Percentiles rank a stretch among this genome's conserved stretches.
phyloP scores from a whole-genome alignment of 2,797 vertebrate species.

The Sebastolobus altivelis region DNA sequence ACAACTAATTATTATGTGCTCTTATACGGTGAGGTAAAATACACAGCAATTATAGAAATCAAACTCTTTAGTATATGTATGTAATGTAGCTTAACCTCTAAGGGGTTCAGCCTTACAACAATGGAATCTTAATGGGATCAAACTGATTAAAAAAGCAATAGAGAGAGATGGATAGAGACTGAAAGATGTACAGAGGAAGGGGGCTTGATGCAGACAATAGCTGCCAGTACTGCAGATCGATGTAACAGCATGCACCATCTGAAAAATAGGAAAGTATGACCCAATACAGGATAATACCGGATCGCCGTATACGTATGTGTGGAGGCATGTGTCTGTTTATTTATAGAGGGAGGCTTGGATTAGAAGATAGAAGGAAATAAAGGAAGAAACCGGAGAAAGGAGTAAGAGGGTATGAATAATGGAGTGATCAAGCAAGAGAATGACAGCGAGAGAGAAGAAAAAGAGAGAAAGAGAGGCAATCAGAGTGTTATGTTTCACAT shows the following conservation, averaged over 20 bases:
- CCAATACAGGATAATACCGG: not conserved
- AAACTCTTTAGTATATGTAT: slow-evolving; percentile 34
- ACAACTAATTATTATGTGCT: slow-evolving; percentile 33
- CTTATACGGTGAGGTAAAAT: slow-evolving; percentile 18
- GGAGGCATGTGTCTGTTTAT: slow-evolving; percentile 43
- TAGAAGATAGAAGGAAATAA: slow-evolving; percentile 28
- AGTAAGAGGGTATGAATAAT: slow-evolving; percentile 48
- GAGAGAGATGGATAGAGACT: slow-evolving; percentile 5
- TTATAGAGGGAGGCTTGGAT: slow-evolving; percentile 45
- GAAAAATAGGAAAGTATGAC: slow-evolving; percentile 26
- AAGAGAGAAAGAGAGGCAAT: not conserved
- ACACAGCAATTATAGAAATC: slow-evolving; percentile 38
- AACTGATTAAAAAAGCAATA: slow-evolving; percentile 44
- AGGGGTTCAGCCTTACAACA: slow-evolving; percentile 10
- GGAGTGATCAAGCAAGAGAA: slow-evolving; percentile 36
- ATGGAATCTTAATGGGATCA: slow-evolving; percentile 46
- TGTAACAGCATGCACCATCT: slow-evolving; percentile 3
- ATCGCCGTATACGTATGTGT: not conserved
- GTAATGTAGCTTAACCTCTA: slow-evolving; percentile 29
- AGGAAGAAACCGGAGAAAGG: slow-evolving; percentile 20
- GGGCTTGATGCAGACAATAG: not conserved
- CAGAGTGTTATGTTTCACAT: slow-evolving; percentile 52
- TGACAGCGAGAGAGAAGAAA: slow-evolving; percentile 17
- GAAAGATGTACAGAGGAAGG: not conserved
- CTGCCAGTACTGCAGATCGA: slow-evolving; percentile 30